Evolutionary conservation across 2,888 invertebrate genomes (phyloP).

Genomic region (Pheosia tremula): DNA sequence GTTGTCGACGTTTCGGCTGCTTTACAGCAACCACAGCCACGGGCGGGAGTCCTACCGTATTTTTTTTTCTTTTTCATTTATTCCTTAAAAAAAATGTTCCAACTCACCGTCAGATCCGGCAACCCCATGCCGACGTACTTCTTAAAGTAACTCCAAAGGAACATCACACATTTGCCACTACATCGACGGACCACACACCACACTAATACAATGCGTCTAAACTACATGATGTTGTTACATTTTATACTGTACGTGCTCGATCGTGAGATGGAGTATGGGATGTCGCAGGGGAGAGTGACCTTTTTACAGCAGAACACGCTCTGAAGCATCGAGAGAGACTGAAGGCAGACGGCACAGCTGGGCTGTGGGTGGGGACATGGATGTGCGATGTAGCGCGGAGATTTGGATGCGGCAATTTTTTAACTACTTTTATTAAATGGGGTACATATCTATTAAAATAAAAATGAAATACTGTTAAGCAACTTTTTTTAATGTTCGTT

Average conservation of each 20-base stretch:
- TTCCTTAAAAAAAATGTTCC: not conserved
- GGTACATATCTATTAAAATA: too few relatives aligned
- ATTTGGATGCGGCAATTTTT: conserved; percentile 48
- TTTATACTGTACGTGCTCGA: conserved; percentile 32
- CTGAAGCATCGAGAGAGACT: conserved; percentile 75
- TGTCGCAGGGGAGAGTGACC: conserved; percentile 52
- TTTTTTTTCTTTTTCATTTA: too few relatives aligned
- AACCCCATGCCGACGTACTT: conserved; percentile 73
- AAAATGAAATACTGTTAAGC: too few relatives aligned
- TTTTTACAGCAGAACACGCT: conserved; percentile 80
- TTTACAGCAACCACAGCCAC: too few relatives aligned
- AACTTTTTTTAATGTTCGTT: too few relatives aligned
- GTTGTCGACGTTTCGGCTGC: too few relatives aligned
- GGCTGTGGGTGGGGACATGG: conserved; percentile 16
- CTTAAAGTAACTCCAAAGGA: conserved; percentile 70
- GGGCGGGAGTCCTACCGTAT: too few relatives aligned
- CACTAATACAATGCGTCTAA: conserved; percentile 32
- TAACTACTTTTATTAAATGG: too few relatives aligned
- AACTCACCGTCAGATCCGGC: conserved; percentile 78
- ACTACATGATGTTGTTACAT: conserved; percentile 30
- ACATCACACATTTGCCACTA: conserved; percentile 65
- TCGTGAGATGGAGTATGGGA: conserved; percentile 21
- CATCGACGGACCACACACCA: conserved; percentile 34
- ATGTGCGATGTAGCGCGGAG: conserved; percentile 23
- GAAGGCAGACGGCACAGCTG: conserved; percentile 43